Base-by-base conservation (phyloP, 2,113 vertebrate species). In the Uria aalge region DNA sequence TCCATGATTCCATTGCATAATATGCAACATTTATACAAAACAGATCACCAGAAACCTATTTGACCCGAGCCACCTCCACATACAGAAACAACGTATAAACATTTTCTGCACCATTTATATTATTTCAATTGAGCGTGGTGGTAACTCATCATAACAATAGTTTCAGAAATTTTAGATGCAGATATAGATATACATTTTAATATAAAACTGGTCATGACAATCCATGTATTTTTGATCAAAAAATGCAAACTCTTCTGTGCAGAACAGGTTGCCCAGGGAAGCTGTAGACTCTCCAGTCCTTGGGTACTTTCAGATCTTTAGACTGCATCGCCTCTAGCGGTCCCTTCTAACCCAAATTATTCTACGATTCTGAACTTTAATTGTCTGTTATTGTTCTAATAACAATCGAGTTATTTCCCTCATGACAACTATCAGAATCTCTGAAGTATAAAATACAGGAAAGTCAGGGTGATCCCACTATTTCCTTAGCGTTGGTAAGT, bases 71-170 rank as follows among this genome's bases (percentile, higher is more conserved):
- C 80, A 84, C 43, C 94, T 81, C 81, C 76, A 96, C 45, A 73
- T 40, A 85, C 41, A 93, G 55, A 79, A 69, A 68, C 32, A 96
- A 96, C 47, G 92, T 83, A 91, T 83, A 95, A 98, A 89, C 92
- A 96, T 72, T 95, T 96, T 94, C 83, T 91, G 77, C 62, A 88
- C 20, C 18, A 56, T 85, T 91, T 96, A 29, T 82, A 41, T 81
- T 95, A 85, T 77, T 94, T 81, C 93, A 94, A 95, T 94, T 85
- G 71, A 76, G 72, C 7, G 6, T 45, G 10, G 5, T 78, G 34
- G 38, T 27, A 87, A 72, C 24, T 67, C 48, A 81, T 41, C 24
- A 56, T 3, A 78, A 72, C 11, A 55, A 12, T 32, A 72, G 92
- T 67, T 74, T 53, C 22, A 86, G 36, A 80, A 27, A 57, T 60